A percentile compares a stretch with the other conserved stretches of the same genome.
Conservation (phyloP, 2,797 vertebrate genomes). For the Chelonia mydas region DNA sequence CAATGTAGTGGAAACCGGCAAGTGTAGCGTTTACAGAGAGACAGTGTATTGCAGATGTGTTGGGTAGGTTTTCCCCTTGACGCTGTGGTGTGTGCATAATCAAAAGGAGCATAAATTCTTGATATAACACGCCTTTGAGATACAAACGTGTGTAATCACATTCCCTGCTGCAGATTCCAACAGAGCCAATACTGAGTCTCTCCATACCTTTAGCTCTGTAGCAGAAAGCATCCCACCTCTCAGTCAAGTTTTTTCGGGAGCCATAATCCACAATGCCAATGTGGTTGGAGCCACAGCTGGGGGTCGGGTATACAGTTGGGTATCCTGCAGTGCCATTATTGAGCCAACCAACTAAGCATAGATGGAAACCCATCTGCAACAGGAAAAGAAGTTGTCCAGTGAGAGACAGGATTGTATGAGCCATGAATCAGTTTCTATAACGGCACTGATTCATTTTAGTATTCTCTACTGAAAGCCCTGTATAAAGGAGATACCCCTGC, state of each 20-base stretch:
- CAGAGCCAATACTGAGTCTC: not conserved
- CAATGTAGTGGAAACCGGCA: not conserved
- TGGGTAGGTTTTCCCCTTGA: not conserved
- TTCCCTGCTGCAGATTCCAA: not conserved
- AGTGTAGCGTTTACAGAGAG: not conserved
- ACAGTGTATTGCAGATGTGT: too few species aligned
- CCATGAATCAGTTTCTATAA: not conserved
- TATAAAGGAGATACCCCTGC: not conserved
- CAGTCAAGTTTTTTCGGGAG: conserved; percentile 81
- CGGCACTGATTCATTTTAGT: not conserved
- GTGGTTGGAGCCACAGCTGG: conserved; percentile 86
- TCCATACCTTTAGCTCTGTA: conserved; percentile 88
- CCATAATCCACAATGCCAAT: conserved; percentile 91
- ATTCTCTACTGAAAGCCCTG: too few species aligned
- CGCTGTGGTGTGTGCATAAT: not conserved
- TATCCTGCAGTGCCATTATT: conserved; percentile 88
- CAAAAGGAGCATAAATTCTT: not conserved
- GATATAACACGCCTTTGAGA: not conserved
- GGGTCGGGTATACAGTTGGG: conserved; percentile 87
- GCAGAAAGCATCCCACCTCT: conserved; percentile 93
- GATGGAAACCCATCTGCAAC: conserved; percentile 91
- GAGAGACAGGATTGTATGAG: not conserved
- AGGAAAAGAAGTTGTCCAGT: not conserved
- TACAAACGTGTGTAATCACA: not conserved
- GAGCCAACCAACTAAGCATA: conserved; percentile 93